phyloP scores from a whole-genome alignment of 2,113 vertebrate genomes.

The Protobothrops flavoviridis region DNA sequence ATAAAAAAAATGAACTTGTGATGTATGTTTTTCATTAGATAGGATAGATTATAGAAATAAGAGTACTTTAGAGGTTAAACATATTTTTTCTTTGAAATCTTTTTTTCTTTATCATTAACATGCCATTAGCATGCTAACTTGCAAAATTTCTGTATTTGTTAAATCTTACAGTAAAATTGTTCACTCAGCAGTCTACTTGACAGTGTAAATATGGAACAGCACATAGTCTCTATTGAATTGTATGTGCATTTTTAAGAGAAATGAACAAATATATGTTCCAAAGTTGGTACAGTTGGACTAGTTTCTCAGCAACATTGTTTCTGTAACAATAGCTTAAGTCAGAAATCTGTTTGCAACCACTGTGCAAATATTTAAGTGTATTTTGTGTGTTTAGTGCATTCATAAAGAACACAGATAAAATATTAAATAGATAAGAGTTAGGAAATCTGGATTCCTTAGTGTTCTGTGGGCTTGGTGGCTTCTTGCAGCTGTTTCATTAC shows the following conservation, averaged over 20 bases:
- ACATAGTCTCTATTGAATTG: neutral
- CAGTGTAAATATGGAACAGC: neutral
- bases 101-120: neutral
- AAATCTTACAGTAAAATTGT: neutral
- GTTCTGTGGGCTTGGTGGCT: too few relatives aligned
- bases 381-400: neutral
- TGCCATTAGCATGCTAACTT: neutral
- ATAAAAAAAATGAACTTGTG: neutral
- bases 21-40: neutral
- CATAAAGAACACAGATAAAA: neutral
- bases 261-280: neutral
- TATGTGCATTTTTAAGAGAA: neutral
- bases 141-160: neutral
- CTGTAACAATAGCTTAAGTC: neutral
- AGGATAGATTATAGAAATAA: neutral
- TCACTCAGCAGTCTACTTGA: neutral
- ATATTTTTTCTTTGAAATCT: neutral
- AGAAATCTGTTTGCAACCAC: neutral
- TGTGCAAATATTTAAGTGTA: neutral
- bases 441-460: too few relatives aligned
- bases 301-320: neutral
- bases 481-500: too few relatives aligned
- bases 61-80: neutral
- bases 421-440: neutral
- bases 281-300: neutral